Evolutionary conservation across 2,888 invertebrate genomes (phyloP).

Genomic region (Lordiphosa fenestrarum): DNA sequence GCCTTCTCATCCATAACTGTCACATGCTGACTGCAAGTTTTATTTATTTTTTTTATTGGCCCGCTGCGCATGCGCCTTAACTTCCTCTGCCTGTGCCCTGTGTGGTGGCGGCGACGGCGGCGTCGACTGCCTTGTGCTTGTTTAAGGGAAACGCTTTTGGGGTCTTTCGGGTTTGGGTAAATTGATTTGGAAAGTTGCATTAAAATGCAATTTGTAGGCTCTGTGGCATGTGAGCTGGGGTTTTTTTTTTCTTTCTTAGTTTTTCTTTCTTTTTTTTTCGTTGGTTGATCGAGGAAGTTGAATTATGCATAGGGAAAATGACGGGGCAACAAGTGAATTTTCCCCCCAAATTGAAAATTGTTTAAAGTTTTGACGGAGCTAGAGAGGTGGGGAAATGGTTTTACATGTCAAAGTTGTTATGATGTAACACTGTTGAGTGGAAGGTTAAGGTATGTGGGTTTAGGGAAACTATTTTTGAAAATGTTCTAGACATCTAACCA

Average conservation of each 20-base stretch:
- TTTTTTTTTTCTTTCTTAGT: conserved; percentile 4
- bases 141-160: conserved; percentile 34
- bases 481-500: too few relatives aligned
- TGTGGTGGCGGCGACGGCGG: not conserved
- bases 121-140: not conserved
- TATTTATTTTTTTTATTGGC: conserved; percentile 48
- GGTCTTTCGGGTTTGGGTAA: conserved; percentile 30
- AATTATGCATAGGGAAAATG: conserved; percentile 28
- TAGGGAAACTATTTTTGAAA: too few relatives aligned
- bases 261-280: conserved; percentile 6
- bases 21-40: conserved; percentile 56
- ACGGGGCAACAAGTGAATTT: conserved; percentile 18
- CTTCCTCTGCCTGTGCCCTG: conserved; percentile 17
- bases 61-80: conserved; percentile 26
- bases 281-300: conserved; percentile 5
- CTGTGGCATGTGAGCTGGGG: conserved; percentile 15
- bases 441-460: too few relatives aligned
- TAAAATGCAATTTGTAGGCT: conserved; percentile 68
- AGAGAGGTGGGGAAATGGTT: conserved; percentile 6
- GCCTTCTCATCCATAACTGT: conserved; percentile 68
- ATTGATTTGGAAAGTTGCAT: conserved; percentile 74
- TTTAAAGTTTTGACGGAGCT: conserved; percentile 25
- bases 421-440: too few relatives aligned
- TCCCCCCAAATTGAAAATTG: conserved; percentile 17
- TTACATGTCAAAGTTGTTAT: too few relatives aligned